A percentile compares a stretch with the other conserved stretches of the same genome.
Evolutionary conservation across 2,888 invertebrate species (phyloP).

Genomic region (Palloptera scutellata): DNA sequence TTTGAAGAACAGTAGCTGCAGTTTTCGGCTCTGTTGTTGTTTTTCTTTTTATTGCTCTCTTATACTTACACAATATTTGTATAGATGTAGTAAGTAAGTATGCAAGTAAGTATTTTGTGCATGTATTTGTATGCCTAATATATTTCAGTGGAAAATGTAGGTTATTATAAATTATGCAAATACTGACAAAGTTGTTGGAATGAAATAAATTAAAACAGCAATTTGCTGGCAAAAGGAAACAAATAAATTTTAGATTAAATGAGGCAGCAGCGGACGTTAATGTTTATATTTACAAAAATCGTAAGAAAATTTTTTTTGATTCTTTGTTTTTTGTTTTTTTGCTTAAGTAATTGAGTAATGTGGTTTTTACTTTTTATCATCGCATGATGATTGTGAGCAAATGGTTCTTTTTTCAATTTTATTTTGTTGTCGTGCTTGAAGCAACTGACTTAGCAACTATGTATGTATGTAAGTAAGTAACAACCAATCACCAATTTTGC

Average conservation of each 20-base stretch:
- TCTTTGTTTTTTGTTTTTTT: neutral
- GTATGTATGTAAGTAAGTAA: too few relatives aligned
- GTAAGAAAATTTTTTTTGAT: neutral
- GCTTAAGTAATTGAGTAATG: too few relatives aligned
- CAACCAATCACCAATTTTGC: too few relatives aligned
- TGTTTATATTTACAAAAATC: neutral
- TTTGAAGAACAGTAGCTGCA: too few relatives aligned
- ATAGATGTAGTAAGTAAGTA: too few relatives aligned
- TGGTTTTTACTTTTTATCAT: too few relatives aligned
- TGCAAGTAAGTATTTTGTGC: neutral
- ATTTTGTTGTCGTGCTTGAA: too few relatives aligned
- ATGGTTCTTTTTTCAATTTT: too few relatives aligned
- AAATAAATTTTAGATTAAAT: slow-evolving; percentile 14
- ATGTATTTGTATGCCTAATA: neutral
- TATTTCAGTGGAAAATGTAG: slow-evolving; percentile 15
- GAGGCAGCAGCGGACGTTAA: slow-evolving; percentile 11
- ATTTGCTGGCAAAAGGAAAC: slow-evolving; percentile 9
- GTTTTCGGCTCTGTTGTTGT: too few relatives aligned
- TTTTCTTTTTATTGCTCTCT: neutral
- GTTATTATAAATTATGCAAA: slow-evolving; percentile 29
- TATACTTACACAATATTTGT: neutral
- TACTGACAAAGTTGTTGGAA: slow-evolving; percentile 21
- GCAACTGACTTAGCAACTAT: too few relatives aligned
- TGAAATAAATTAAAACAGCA: slow-evolving; percentile 13
- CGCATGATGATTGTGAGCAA: too few relatives aligned